These are phyloP conservation scores for Misgurnus mizolepis DNA, from an alignment of 2,113 vertebrate species.

Conservation along the genomic window DNA sequence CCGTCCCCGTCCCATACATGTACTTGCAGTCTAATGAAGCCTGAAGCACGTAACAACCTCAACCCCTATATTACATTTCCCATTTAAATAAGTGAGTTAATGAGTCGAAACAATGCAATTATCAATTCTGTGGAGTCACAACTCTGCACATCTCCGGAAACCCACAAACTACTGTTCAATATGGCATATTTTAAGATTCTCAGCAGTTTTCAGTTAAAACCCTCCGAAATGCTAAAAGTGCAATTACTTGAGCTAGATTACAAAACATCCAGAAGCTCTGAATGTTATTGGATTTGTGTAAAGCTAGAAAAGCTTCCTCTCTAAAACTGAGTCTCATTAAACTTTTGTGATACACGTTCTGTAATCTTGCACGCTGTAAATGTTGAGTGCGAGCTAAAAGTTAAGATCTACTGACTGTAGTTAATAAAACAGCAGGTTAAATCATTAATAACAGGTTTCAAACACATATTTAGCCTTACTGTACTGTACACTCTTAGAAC, in stretches of 20 bases:
- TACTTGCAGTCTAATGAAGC: constrained; percentile 32
- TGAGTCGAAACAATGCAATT: constrained; percentile 70
- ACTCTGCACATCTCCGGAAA: constrained; percentile 44
- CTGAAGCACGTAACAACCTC: constrained; percentile 24
- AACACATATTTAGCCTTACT: no score
- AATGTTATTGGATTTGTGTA: constrained; percentile 32
- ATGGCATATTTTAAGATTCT: constrained; percentile 56
- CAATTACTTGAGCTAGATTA: constrained; percentile 64
- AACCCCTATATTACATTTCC: constrained; percentile 28
- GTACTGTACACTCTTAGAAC: no score
- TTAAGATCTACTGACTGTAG: no score
- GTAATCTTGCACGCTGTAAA: no score
- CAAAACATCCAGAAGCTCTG: constrained; percentile 51
- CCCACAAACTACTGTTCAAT: constrained; percentile 60
- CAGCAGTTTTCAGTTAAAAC: constrained; percentile 61
- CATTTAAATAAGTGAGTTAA: constrained; percentile 67
- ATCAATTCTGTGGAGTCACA: constrained; percentile 62
- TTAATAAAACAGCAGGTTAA: no score
- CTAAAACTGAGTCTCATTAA: no score
- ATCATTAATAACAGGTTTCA: no score
- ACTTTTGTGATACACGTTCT: no score
- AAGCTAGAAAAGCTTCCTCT: not conserved
- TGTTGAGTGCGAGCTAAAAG: no score
- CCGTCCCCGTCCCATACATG: constrained; percentile 5
- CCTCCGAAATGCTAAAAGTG: constrained; percentile 59